Conservation (phyloP, 1,140 invertebrate genomes). For the Orius insidiosus region DNA sequence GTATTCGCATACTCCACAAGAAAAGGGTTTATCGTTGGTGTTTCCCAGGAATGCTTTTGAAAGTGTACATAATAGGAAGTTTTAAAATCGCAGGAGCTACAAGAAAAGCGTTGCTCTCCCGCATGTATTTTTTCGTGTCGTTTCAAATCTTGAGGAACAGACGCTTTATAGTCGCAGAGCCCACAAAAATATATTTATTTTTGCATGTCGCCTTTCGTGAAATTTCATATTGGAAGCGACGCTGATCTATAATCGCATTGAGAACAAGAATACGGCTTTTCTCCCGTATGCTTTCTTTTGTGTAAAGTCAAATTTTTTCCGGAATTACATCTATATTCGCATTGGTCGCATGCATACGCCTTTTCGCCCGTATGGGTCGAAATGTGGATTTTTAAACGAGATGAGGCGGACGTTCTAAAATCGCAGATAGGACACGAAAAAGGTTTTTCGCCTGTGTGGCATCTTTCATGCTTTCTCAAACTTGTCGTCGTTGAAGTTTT, state of each 20-base stretch:
- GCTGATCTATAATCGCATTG: constrained; percentile 13
- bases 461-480: constrained; percentile 38
- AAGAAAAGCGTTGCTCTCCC: too few relatives aligned
- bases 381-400: constrained; percentile 35
- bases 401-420: constrained; percentile 23
- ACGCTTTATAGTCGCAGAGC: too few relatives aligned
- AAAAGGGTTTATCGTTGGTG: too few relatives aligned
- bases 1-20: too few relatives aligned
- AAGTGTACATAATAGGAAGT: too few relatives aligned
- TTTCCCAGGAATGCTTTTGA: too few relatives aligned
- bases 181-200: too few relatives aligned
- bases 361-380: constrained; percentile 46
- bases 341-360: constrained; percentile 24
- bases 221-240: too few relatives aligned
- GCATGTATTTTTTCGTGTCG: too few relatives aligned
- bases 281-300: constrained; percentile 16
- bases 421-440: constrained; percentile 40
- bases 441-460: constrained; percentile 53
- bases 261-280: constrained; percentile 18
- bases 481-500: constrained; percentile 14
- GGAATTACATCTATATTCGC: constrained; percentile 14
- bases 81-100: too few relatives aligned
- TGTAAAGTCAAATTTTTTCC: constrained; percentile 9
- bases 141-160: too few relatives aligned
- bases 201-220: too few relatives aligned